Conservation (phyloP, 2,888 invertebrate genomes). For the Calliopum simillimum region DNA sequence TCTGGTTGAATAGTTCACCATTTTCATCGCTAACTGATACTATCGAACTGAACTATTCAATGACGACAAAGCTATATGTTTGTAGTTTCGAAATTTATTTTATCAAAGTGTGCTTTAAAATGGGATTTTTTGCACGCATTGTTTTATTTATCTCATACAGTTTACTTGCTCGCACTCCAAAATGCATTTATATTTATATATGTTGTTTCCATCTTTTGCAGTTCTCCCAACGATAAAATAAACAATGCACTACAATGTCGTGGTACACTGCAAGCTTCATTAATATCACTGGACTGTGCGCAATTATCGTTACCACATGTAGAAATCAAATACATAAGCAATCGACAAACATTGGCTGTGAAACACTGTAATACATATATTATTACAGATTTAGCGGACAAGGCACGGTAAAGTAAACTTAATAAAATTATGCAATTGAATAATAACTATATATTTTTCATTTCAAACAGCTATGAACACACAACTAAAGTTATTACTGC, state of each 20-base stretch:
- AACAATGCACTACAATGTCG: conserved; percentile 61
- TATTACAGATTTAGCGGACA: conserved; percentile 65
- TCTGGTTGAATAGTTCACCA: too few relatives aligned
- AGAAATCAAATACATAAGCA: conserved; percentile 63
- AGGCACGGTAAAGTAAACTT: conserved; percentile 51
- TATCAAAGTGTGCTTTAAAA: too few relatives aligned
- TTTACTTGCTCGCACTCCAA: neutral
- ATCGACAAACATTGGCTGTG: conserved; percentile 63
- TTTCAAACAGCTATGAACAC: conserved; percentile 59
- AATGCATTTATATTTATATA: neutral
- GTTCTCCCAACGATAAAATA: conserved; percentile 59
- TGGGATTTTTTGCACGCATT: too few relatives aligned
- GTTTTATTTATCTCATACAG: too few relatives aligned
- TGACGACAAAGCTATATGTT: too few relatives aligned
- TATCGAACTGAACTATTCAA: too few relatives aligned
- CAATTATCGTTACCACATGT: conserved; percentile 65
- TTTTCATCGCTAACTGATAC: too few relatives aligned
- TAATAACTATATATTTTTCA: neutral
- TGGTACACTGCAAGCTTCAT: conserved; percentile 60
- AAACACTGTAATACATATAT: conserved; percentile 64
- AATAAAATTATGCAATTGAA: neutral
- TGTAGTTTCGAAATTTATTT: too few relatives aligned
- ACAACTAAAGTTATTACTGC: conserved; percentile 60
- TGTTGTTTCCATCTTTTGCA: conserved; percentile 35
- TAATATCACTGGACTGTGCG: conserved; percentile 63